Evolutionary conservation across 2,888 invertebrate species (phyloP), one percentile per base, ranked within the genome.

Genomic region (Chloroclystis v-ata): DNA sequence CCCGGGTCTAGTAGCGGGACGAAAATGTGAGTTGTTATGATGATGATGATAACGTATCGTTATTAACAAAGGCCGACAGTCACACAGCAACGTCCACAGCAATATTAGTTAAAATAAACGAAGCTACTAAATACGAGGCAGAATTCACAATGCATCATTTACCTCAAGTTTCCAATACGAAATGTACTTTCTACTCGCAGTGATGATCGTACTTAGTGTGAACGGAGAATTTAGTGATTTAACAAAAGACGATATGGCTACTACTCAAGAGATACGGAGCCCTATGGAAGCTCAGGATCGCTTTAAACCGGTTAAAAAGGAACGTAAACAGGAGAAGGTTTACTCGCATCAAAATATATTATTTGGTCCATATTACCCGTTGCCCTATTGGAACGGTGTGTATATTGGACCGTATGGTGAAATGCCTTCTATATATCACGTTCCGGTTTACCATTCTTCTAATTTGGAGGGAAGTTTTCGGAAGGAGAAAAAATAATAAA

Each of bases 271-370:
- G n/a, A 52, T 52, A 0, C 76, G 75, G 77, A 54, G 49, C 1
- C 75, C 75, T 8, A 52, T 67, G 2, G 20, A 20, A 4, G 50
- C 63, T 1, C 64, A 59, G 20, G 68, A 73, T 40, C 66, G 69
- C 4, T 32, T 62, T 4, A 77, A 72, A 38, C 70, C 70, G 0
- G 3, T 69, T 0, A 74, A 68, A 2, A 70, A 67, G 44, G 68
- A 69, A 1, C 52, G 65, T 2, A 75, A 72, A 40, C 69, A 75
- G 9, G 69, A 68, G 8, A 79, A 77, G 49, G n/a, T n/a, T n/a
- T n/a, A n/a, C n/a, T 61, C 68, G 10, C 49, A 63, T 29, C 57
- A 63, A 37, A 53, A 51, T 16, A 55, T 48, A 10, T 3, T 29
- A n/a, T 40, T 30, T 25, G 12, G 11, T n/a, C 37, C 28, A 7